Base-by-base conservation (phyloP, 30 jellyfish, hydroid and myxozoan genomes). In the Cassiopea xamachana region DNA sequence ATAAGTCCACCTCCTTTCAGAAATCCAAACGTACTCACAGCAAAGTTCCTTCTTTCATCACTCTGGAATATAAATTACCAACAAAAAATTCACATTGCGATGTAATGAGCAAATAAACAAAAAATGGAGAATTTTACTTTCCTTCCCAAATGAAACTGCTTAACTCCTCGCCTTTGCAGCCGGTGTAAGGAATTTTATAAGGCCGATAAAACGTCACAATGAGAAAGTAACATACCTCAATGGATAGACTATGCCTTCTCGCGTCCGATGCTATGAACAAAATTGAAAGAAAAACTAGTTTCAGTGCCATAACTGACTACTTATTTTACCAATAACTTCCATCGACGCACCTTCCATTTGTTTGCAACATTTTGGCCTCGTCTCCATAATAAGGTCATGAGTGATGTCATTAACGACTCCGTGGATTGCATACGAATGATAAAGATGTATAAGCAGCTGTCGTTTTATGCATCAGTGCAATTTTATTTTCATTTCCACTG, bases 1-100 rank as follows among this genome's bases (percentile, higher is more conserved):
- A 96, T 89, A 69, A 96, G 97, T 14, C 90, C 91, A 12, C 99
- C 99, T 64, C 97, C 97, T 64, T 89, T 84, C 77, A 81, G 84
- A 59, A 96, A 96, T 15, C 99, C 99, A 92, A 96, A 96, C 45
- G 99, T 96, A 79, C 98, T 92, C 67, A 96, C 69, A 16, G 99
- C 98, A 75, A 96, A 79, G 71, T 92, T 88, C 69, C 87, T 95
- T 69, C 99, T 88, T 16, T 82, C 49, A 58, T 95, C 99, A 83
- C 82, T 87, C 99, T 95, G 48, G 19, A 72, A 81, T 43, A 27
- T 18, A 75, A 75, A 74, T 45, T 60, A 46, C 2, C 60, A 79
- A 2, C 39, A 27, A 27, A 27, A 27, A 27, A 27, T 27, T 27
- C 39, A 27, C 39, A 27, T 27, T 27, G 39, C 39, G 39, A 27